phyloP scores from a whole-genome alignment of 2,888 invertebrate genomes.

The Tipula vernalis region DNA sequence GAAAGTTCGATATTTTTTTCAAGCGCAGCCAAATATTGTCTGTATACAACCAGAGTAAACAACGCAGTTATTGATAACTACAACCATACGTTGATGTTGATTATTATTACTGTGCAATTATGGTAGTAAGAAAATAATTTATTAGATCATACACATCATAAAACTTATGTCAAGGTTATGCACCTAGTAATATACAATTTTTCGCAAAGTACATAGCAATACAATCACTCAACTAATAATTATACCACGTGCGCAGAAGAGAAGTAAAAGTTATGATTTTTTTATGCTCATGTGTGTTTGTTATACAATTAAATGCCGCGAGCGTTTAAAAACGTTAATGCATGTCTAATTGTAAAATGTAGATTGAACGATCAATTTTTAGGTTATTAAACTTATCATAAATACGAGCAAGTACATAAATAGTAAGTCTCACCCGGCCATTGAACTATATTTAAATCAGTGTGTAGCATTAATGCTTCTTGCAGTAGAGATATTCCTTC shows the following conservation, averaged over 20 bases:
- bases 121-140: background rate
- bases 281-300: too few relatives aligned
- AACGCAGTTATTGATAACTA: background rate
- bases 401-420: too few relatives aligned
- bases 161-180: background rate
- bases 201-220: background rate
- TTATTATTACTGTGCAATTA: background rate
- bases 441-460: too few relatives aligned
- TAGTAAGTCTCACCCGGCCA: too few relatives aligned
- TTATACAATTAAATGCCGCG: background rate
- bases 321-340: background rate
- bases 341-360: background rate
- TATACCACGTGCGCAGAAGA: background rate
- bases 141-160: background rate
- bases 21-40: background rate
- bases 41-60: background rate
- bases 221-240: background rate
- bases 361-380: background rate
- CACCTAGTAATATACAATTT: background rate
- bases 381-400: background rate
- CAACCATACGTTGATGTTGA: background rate
- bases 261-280: background rate
- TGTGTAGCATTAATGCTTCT: too few relatives aligned
- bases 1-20: background rate
- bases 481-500: too few relatives aligned